Evolutionary conservation across 2,888 invertebrate genomes (phyloP).

Genomic region (Agrochola circellaris): DNA sequence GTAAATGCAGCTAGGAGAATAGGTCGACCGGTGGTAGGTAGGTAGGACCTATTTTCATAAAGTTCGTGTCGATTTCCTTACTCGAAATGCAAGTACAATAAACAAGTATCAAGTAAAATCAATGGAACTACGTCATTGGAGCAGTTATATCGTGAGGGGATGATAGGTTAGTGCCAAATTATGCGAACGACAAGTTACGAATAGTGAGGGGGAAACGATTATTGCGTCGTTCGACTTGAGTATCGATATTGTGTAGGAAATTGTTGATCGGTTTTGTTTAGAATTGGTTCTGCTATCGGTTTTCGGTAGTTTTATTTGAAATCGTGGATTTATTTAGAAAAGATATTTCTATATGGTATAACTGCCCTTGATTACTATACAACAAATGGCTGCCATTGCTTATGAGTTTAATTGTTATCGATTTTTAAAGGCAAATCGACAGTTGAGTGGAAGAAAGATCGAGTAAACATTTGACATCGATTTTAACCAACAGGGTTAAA

Average conservation of each 20-base stretch:
- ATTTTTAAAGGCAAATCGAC: no score
- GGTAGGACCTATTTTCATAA: neutral
- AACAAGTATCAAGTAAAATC: conserved; percentile 36
- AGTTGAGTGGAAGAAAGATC: neutral
- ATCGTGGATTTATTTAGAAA: neutral
- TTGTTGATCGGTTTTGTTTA: conserved; percentile 17
- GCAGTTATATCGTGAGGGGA: conserved; percentile 54
- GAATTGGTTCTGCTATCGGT: conserved; percentile 3
- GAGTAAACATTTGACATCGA: neutral
- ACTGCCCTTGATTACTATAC: neutral
- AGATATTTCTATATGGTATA: no score
- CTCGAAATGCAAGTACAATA: conserved; percentile 9
- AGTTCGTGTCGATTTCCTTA: neutral
- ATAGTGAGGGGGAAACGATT: conserved; percentile 44
- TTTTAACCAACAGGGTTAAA: neutral
- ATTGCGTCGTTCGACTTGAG: conserved; percentile 12
- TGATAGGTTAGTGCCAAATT: conserved; percentile 62
- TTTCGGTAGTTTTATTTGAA: conserved; percentile 14
- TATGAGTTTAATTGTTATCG: no score
- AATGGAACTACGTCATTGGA: conserved; percentile 22
- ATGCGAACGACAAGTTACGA: conserved; percentile 49
- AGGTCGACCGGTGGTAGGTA: no score
- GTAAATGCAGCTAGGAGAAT: no score
- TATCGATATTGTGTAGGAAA: conserved; percentile 28
- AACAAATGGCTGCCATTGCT: neutral